A percentile compares a stretch with the other conserved stretches of the same genome.
Evolutionary conservation across 2,113 vertebrate genomes (phyloP).

Genomic region (Oncorhynchus kisutch): DNA sequence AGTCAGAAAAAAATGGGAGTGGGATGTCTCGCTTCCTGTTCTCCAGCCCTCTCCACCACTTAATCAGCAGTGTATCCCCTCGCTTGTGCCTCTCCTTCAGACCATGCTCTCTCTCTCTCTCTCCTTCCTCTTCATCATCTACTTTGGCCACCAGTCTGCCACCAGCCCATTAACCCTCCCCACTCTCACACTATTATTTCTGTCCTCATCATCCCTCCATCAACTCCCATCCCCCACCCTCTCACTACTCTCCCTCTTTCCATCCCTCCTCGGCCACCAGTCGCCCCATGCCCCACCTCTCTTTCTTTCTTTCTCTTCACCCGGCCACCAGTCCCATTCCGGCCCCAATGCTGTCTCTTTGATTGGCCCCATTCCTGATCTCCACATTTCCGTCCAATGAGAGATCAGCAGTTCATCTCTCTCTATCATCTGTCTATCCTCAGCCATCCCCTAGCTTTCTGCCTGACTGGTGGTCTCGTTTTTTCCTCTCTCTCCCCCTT

Average conservation of each 20-base stretch:
- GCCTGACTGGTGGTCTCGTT: slow-evolving; percentile 7
- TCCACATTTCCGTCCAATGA: slow-evolving; percentile 33
- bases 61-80: not conserved
- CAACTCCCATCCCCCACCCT: slow-evolving; percentile 19
- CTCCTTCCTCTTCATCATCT: not conserved
- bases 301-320: not conserved
- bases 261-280: not conserved
- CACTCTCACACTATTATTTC: not conserved
- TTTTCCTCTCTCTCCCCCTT: not conserved
- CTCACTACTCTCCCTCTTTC: not conserved
- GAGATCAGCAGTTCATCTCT: slow-evolving; percentile 27
- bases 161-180: no score
- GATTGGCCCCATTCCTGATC: slow-evolving; percentile 36
- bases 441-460: slow-evolving; percentile 12
- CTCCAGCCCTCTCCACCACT: no score
- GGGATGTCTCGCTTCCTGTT: no score
- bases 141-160: slow-evolving; percentile 22
- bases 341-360: slow-evolving; percentile 44
- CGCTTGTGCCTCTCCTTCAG: not conserved
- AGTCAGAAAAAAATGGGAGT: no score
- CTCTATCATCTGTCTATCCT: slow-evolving; percentile 22
- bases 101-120: no score
- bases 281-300: not conserved
- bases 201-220: not conserved
- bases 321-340: not conserved